These are phyloP conservation scores for Pseudochirops corinnae DNA, from an alignment of 2,797 vertebrate genomes.

Conservation along the genomic window DNA sequence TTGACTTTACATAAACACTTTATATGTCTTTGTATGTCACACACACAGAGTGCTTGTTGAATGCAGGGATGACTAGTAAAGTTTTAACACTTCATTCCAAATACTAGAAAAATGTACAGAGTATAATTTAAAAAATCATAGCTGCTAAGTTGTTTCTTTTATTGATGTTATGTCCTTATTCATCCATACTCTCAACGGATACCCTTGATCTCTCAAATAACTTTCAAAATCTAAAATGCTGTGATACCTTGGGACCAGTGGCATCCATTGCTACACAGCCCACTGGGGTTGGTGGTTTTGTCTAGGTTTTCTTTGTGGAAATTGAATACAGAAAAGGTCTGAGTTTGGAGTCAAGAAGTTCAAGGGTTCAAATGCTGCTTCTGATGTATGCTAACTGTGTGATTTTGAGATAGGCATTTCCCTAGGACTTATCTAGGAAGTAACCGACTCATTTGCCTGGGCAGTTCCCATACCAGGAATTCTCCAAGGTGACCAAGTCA, in stretches of 20 bases:
- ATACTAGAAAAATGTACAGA: not conserved
- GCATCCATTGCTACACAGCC: not conserved
- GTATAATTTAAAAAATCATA: no score
- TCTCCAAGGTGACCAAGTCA: not conserved
- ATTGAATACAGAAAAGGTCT: not conserved
- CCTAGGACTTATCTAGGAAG: not conserved
- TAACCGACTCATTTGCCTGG: not conserved
- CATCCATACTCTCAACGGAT: not conserved
- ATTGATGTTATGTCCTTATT: not conserved
- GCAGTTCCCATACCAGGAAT: not conserved
- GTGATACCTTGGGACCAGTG: not conserved
- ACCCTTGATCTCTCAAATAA: not conserved
- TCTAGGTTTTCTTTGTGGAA: not conserved
- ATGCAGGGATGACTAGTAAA: not conserved
- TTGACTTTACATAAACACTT: not conserved
- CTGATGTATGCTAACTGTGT: not conserved
- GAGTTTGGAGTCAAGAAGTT: not conserved
- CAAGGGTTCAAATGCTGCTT: not conserved
- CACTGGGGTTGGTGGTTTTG: not conserved
- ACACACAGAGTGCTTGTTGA: not conserved
- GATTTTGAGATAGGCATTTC: not conserved
- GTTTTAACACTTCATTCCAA: not conserved
- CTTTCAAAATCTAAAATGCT: not conserved
- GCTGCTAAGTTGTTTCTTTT: not conserved
- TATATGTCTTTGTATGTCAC: not conserved